These are phyloP conservation scores for Anadara kagoshimensis DNA, from an alignment of 1,140 invertebrate genomes.

Conservation along the genomic window DNA sequence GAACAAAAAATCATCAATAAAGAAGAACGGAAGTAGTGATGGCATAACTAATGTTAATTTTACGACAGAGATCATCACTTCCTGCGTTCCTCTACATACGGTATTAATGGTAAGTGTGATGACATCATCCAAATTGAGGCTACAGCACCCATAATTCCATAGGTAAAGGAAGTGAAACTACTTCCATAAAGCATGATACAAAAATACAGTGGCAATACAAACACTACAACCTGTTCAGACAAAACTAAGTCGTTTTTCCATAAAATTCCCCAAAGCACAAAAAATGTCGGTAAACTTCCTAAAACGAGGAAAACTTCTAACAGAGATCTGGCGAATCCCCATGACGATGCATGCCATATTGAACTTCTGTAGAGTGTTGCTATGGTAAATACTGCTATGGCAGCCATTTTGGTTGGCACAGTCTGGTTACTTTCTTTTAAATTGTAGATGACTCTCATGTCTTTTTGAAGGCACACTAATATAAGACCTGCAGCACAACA, in stretches of 20 bases:
- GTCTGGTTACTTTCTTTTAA: slow-evolving; percentile 50
- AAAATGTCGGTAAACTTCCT: slow-evolving; percentile 41
- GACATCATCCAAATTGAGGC: slow-evolving; percentile 55
- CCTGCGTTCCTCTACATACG: not conserved
- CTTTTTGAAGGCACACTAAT: slow-evolving; percentile 55
- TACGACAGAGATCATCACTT: not conserved
- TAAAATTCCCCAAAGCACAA: slow-evolving; percentile 49
- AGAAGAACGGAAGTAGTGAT: no score
- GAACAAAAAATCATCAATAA: no score
- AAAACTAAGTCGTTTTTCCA: slow-evolving; percentile 46
- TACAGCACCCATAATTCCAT: slow-evolving; percentile 39
- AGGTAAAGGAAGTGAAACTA: slow-evolving; percentile 47
- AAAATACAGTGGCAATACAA: slow-evolving; percentile 46
- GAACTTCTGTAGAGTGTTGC: slow-evolving; percentile 45
- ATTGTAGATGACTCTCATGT: slow-evolving; percentile 42
- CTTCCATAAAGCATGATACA: slow-evolving; percentile 44
- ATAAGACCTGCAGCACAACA: slow-evolving; percentile 49
- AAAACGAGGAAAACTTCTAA: slow-evolving; percentile 47
- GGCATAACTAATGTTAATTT: no score
- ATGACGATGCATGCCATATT: slow-evolving; percentile 36
- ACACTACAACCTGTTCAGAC: slow-evolving; percentile 54
- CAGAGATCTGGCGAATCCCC: slow-evolving; percentile 29
- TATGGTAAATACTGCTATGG: slow-evolving; percentile 41
- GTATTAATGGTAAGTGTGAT: slow-evolving; percentile 28
- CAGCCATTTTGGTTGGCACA: slow-evolving; percentile 47